Evolutionary conservation across 2,888 invertebrate species (phyloP).

Genomic region (Calephelis perditalis): DNA sequence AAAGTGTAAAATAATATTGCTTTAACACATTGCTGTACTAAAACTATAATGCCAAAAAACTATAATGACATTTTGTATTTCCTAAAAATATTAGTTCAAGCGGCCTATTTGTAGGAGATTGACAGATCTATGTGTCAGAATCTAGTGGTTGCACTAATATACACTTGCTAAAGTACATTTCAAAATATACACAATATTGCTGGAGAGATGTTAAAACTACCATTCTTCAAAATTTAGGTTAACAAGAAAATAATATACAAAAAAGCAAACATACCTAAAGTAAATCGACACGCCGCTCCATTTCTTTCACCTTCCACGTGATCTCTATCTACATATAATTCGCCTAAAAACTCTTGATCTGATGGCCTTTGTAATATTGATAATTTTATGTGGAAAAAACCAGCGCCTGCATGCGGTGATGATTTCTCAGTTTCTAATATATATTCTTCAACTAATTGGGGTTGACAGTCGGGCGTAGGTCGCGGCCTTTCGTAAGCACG

Average conservation of each 20-base stretch:
- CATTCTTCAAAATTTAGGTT: conserved; percentile 1
- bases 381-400: conserved; percentile 90
- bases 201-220: too few species aligned
- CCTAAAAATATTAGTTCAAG: too few species aligned
- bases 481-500: conserved; percentile 80
- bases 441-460: conserved; percentile 91
- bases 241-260: neutral
- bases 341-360: conserved; percentile 93
- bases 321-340: conserved; percentile 93
- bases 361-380: conserved; percentile 92
- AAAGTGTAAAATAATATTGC: too few species aligned
- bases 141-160: too few species aligned
- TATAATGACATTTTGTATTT: too few species aligned
- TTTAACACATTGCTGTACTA: too few species aligned
- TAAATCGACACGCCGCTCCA: conserved; percentile 90
- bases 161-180: too few species aligned
- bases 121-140: too few species aligned
- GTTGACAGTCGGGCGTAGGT: conserved; percentile 84
- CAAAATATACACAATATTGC: too few species aligned
- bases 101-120: too few species aligned
- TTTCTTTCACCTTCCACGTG: conserved; percentile 85
- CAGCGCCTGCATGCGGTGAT: conserved; percentile 77
- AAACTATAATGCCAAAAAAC: too few species aligned
- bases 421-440: conserved; percentile 90
- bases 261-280: conserved; percentile 64